A percentile compares a stretch with the other conserved stretches of the same genome.
phyloP scores from a whole-genome alignment of 2,113 vertebrate genomes.

The Neolamprologus longior region DNA sequence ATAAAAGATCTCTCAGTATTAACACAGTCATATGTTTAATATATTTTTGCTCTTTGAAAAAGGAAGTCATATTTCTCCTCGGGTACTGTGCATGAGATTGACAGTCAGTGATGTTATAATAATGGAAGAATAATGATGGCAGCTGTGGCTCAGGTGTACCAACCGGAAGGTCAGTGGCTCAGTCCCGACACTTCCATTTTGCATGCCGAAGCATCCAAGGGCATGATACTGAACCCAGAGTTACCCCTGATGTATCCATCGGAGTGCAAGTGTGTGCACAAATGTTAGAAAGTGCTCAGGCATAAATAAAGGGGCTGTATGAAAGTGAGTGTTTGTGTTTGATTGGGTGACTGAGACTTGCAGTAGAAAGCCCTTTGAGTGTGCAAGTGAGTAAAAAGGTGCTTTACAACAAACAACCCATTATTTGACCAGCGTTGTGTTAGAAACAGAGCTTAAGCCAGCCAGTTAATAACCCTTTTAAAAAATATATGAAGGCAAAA shows the following conservation, averaged over 20 bases:
- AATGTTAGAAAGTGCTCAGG: background rate
- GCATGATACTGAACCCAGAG: background rate
- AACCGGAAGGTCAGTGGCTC: background rate
- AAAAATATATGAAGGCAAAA: background rate
- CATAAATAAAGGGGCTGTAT: background rate
- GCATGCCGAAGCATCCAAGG: background rate
- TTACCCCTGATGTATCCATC: background rate
- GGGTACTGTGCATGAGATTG: background rate
- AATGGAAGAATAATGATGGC: background rate
- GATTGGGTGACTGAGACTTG: background rate
- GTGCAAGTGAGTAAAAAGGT: background rate
- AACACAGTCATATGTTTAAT: background rate
- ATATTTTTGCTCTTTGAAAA: background rate
- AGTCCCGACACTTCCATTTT: background rate
- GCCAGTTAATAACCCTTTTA: background rate
- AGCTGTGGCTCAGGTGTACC: background rate
- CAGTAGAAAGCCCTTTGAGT: background rate
- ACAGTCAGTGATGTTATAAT: background rate
- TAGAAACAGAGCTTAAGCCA: background rate
- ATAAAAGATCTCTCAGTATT: background rate
- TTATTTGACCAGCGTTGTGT: background rate
- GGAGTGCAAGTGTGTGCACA: background rate
- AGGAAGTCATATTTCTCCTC: background rate
- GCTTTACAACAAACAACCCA: background rate
- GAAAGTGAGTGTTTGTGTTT: background rate